These are phyloP conservation scores for Nettapus auritus DNA, from an alignment of 2,113 vertebrate species.

Conservation along the genomic window DNA sequence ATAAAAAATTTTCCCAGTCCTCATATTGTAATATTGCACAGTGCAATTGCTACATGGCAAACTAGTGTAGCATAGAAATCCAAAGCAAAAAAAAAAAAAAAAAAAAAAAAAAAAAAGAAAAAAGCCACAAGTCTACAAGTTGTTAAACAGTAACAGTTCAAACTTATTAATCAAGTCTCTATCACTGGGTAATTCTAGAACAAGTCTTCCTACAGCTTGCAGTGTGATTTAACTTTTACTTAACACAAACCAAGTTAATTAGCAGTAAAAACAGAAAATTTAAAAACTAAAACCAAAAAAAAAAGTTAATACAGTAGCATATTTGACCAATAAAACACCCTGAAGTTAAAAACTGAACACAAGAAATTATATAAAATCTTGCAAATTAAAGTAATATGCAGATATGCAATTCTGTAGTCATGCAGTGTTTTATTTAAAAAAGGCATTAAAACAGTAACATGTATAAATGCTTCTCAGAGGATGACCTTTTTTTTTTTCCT, in stretches of 20 bases:
- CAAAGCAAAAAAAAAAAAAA: constrained; percentile 82
- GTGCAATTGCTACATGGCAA: constrained; percentile 99
- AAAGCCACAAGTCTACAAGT: constrained; percentile 90
- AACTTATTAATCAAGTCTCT: constrained; percentile 89
- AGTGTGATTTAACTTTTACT: constrained; percentile 95
- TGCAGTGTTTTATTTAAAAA: constrained; percentile 90
- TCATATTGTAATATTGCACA: constrained; percentile 99
- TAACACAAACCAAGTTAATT: constrained; percentile 83
- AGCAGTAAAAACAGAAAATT: constrained; percentile 78
- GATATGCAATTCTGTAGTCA: constrained; percentile 74
- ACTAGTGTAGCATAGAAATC: constrained; percentile 98
- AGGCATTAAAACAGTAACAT: constrained; percentile 65
- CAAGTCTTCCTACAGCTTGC: constrained; percentile 94
- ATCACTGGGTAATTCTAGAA: constrained; percentile 86
- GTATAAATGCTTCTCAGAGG: constrained; percentile 59
- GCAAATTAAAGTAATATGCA: constrained; percentile 78
- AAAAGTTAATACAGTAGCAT: constrained; percentile 90
- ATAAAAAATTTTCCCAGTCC: constrained; percentile 98
- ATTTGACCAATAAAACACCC: constrained; percentile 89
- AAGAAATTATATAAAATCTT: constrained; percentile 77
- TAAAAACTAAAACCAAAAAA: constrained; percentile 79
- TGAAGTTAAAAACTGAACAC: constrained; percentile 85
- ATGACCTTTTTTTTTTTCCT: not conserved
- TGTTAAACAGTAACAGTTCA: constrained; percentile 93
- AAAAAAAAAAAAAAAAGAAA: constrained; percentile 75